Evolutionary conservation across 2,888 invertebrate genomes (phyloP), one percentile per base, ranked within the genome.

Genomic region (Pandemis corylana): DNA sequence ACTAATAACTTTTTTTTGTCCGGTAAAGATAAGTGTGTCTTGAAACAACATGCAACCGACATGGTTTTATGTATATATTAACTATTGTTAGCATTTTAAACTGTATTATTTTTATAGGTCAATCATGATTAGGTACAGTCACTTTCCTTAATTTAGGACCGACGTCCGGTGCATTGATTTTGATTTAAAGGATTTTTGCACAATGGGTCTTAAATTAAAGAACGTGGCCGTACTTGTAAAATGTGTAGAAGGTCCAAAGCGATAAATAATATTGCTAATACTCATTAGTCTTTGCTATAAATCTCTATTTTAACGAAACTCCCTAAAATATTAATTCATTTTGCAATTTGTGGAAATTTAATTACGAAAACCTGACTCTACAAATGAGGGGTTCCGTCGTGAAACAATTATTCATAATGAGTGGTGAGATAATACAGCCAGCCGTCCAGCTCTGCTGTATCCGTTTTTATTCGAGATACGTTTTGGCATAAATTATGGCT

Each of bases 351-450:
- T 70, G 44, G 6, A 74, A 74, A 70, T 69, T 70, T 66, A 74
- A 74, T 74, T 74, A 74, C 4, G 69, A 70, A 61, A 74, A 74
- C 74, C 49, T 53, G 69, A 74, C 69, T 69, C 74, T 65, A 70
- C 69, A 74, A 72, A 74, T 74, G 42, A 69, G 51, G 65, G 74
- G 61, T 70, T 70, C 65, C 65, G 65, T 61, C 65, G 15, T 20
- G 65, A 13, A 67, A 75, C 46, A 75, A 75, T 75, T 66, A 70
- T 75, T 75, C 62, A 46, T 71, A 75, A 75, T 75, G 75, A 75
- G 75, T 62, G 75, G 70, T 70, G 62, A 67, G 62, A 71, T 71
- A 67, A 71, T 71, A 66, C 67, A 71, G 75, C 53, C 53, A 7
- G 28, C 28, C 28, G 56, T 9, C 53, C 42, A 56, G 20, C 20